phyloP scores from a whole-genome alignment of 1,140 invertebrate species.

The Lethocerus indicus region DNA sequence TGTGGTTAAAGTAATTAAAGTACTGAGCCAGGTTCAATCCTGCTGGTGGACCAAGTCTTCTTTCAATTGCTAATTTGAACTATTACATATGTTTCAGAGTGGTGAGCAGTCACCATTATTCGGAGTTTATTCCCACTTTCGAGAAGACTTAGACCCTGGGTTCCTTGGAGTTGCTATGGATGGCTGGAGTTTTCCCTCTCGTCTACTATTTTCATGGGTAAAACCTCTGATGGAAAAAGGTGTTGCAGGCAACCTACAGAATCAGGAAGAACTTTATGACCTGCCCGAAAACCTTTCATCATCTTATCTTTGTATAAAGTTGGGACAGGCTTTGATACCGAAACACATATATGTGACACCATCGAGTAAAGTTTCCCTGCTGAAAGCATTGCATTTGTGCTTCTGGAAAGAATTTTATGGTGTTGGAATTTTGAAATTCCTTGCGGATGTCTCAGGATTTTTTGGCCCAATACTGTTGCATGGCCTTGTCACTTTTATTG shows the following conservation, averaged over 20 bases:
- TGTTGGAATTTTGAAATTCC: slow-evolving; percentile 72
- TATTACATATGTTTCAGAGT: slow-evolving; percentile 22
- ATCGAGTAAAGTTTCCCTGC: slow-evolving; percentile 30
- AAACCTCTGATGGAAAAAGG: slow-evolving; percentile 72
- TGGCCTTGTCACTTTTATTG: slow-evolving; percentile 61
- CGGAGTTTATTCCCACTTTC: slow-evolving; percentile 35
- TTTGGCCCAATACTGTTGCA: slow-evolving; percentile 77
- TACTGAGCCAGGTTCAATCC: too few relatives aligned
- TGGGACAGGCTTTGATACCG: slow-evolving; percentile 31
- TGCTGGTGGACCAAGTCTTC: too few relatives aligned
- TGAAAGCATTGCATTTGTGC: slow-evolving; percentile 56
- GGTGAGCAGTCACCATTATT: slow-evolving; percentile 27
- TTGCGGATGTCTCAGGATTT: slow-evolving; percentile 70
- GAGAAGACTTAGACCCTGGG: slow-evolving; percentile 43
- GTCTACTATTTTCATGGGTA: slow-evolving; percentile 76
- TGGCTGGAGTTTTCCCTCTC: slow-evolving; percentile 45
- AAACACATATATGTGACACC: slow-evolving; percentile 7
- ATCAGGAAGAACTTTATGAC: slow-evolving; percentile 69
- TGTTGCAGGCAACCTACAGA: slow-evolving; percentile 45
- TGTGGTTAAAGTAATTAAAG: too few relatives aligned
- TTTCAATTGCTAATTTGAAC: too few relatives aligned
- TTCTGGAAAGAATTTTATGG: slow-evolving; percentile 80
- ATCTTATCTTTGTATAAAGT: slow-evolving; percentile 33
- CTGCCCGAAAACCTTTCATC: slow-evolving; percentile 55
- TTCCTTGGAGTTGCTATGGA: slow-evolving; percentile 69